These are phyloP conservation scores for Gambusia affinis DNA, from an alignment of 2,113 vertebrate genomes.

Conservation along the genomic window DNA sequence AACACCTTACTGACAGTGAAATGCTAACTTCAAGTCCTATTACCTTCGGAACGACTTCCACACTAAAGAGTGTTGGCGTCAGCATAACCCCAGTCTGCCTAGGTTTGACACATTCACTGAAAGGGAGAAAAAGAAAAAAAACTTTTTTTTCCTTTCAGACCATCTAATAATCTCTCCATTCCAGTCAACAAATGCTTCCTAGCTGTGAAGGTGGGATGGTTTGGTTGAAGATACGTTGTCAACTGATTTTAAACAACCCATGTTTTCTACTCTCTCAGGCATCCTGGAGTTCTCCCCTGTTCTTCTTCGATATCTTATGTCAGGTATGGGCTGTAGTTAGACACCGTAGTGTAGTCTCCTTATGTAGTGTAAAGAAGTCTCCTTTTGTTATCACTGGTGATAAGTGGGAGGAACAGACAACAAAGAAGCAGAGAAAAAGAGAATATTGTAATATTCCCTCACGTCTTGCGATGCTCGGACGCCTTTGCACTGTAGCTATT, in stretches of 20 bases:
- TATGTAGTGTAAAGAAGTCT: slow-evolving; percentile 28
- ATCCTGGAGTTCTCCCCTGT: slow-evolving; percentile 75
- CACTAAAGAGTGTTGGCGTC: neutral
- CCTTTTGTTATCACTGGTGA: slow-evolving; percentile 42
- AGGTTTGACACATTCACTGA: neutral
- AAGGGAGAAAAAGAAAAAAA: neutral
- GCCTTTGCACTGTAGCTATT: slow-evolving; percentile 23
- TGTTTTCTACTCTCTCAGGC: slow-evolving; percentile 74
- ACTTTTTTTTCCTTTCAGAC: neutral
- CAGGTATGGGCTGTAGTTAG: slow-evolving; percentile 71
- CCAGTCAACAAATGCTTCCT: neutral
- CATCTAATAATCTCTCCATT: no score
- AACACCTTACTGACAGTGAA: no score
- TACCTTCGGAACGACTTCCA: neutral
- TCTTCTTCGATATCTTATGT: slow-evolving; percentile 76
- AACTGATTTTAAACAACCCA: slow-evolving; percentile 51
- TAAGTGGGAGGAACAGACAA: slow-evolving; percentile 59
- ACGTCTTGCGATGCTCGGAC: slow-evolving; percentile 21
- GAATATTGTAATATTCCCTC: slow-evolving; percentile 43
- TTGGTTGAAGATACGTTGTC: slow-evolving; percentile 21
- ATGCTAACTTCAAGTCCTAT: neutral
- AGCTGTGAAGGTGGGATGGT: slow-evolving; percentile 39
- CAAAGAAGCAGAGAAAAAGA: slow-evolving; percentile 50
- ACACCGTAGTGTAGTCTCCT: slow-evolving; percentile 21
- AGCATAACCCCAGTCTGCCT: neutral